Evolutionary conservation across 1,140 invertebrate genomes (phyloP), one percentile per base, ranked within the genome.

Genomic region (Leptinotarsa texana): DNA sequence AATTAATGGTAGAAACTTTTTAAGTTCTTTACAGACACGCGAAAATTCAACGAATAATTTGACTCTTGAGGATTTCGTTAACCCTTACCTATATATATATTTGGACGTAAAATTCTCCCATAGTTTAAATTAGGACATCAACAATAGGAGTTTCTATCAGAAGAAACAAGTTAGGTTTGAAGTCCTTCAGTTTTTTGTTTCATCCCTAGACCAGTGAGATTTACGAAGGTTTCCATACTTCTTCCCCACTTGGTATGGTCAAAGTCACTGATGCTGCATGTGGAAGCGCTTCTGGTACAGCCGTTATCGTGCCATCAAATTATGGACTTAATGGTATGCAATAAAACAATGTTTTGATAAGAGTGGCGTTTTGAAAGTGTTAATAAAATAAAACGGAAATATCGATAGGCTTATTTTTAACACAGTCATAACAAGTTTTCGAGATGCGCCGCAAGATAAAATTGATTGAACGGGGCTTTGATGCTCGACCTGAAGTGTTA

Each of bases 271-370:
- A 13, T 4, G 17, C 51, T 57, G 17, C 15, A 2, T 18, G 17
- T 57, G 17, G 51, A 17, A 4, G 51, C 0, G 51, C 51, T 57
- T n/a, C 51, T 57, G 15, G 15, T 18, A 5, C 15, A 17, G 6
- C 51, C 5, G 17, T 18, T 57, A 17, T 57, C 51, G 17, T 57
- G 0, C 51, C 51, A 57, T 57, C 51, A 57, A 57, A n/a, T 57
- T 5, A 57, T 57, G 51, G 17, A 17, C 13, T 5, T n/a, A 57
- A 57, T 57, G 51, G 51, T 57, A 18, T 15, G 51, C 51, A 57
- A 57, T 57, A 57, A 57, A 57, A 57, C 3, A 57, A n/a, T 57
- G 51, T 57, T 57, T n/a, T 57, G 51, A 57, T 57, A 57, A 57
- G 51, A 57, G 15, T 57, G 51, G 51, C 17, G 6, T 57, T 57